Evolutionary conservation across 2,797 vertebrate genomes (phyloP).

Genomic region (Morelia viridis): DNA sequence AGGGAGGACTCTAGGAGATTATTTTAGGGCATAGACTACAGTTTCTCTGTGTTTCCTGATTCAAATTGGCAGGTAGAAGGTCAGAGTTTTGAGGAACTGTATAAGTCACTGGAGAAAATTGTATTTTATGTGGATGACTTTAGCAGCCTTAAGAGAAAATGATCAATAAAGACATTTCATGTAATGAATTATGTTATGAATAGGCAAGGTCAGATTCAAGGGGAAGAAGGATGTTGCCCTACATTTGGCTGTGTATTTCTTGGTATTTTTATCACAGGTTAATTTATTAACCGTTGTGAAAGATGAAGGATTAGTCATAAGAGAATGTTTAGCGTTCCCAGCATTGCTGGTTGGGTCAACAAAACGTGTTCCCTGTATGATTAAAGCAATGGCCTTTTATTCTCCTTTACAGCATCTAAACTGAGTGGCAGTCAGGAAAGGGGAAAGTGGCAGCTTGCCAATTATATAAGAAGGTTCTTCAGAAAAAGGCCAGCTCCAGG

Average conservation of each 20-base stretch:
- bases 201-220: conserved; percentile 15
- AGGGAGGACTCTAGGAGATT: background rate
- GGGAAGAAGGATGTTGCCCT: background rate
- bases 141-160: conserved; percentile 4
- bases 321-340: conserved; percentile 20
- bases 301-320: conserved; percentile 9
- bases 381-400: conserved; percentile 28
- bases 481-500: conserved; percentile 49
- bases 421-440: conserved; percentile 25
- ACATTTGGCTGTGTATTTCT: background rate
- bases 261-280: background rate
- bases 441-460: conserved; percentile 23
- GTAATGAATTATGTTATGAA: conserved; percentile 12
- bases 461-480: conserved; percentile 49
- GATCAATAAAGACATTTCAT: background rate
- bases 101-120: background rate
- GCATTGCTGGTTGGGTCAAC: background rate
- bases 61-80: background rate
- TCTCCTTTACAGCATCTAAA: background rate
- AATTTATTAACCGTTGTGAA: conserved; percentile 22
- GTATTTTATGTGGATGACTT: background rate
- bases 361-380: background rate
- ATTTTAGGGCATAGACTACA: background rate
- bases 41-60: background rate
- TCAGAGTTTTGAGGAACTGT: background rate